Percentiles rank a stretch among this genome's conserved stretches.
These are phyloP conservation scores for Lathronympha strigana DNA, from an alignment of 2,888 invertebrate genomes.

Conservation along the genomic window DNA sequence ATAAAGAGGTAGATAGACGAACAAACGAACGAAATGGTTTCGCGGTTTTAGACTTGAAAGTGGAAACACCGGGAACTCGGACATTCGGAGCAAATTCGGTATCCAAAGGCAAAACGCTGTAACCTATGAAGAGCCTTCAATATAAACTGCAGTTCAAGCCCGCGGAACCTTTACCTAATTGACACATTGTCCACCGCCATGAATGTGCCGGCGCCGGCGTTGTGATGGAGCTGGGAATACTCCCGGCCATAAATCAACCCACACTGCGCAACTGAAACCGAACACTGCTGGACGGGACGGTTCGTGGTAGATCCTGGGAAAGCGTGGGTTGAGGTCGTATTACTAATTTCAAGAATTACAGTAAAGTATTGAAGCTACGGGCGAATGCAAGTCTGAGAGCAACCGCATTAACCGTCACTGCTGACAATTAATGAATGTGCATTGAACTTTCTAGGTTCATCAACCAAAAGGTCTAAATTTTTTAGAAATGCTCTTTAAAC, in stretches of 20 bases:
- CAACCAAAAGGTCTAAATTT: too few relatives aligned
- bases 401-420: too few relatives aligned
- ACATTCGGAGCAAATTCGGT: neutral
- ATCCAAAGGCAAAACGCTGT: neutral
- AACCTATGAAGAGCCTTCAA: neutral
- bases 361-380: neutral
- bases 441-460: too few relatives aligned
- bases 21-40: too few relatives aligned
- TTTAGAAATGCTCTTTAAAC: neutral
- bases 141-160: neutral
- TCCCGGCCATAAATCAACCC: neutral
- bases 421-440: too few relatives aligned
- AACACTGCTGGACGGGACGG: neutral
- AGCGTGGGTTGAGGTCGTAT: neutral
- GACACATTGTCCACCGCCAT: constrained; percentile 11
- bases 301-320: neutral
- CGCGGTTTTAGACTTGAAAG: too few relatives aligned
- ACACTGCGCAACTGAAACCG: constrained; percentile 3
- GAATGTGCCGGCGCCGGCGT: neutral
- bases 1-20: too few relatives aligned
- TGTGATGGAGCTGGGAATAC: constrained; percentile 14
- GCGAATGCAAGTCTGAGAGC: too few relatives aligned
- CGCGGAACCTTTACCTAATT: neutral
- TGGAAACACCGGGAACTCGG: too few relatives aligned
- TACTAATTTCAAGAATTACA: neutral